These are phyloP conservation scores for Rhinogobio ventralis DNA, from an alignment of 2,797 vertebrate species.

Conservation along the genomic window DNA sequence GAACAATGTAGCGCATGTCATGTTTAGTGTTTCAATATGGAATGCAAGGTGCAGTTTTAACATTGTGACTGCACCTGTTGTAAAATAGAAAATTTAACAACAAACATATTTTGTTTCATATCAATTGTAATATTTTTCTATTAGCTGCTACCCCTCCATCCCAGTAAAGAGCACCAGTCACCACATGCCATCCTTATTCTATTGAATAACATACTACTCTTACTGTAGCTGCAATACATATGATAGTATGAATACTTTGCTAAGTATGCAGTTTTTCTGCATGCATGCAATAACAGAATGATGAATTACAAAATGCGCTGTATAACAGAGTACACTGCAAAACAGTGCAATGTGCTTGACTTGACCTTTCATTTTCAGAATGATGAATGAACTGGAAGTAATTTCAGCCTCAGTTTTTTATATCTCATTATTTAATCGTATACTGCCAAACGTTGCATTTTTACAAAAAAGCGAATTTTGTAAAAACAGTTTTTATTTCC, in stretches of 20 bases:
- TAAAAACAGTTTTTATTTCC: background rate
- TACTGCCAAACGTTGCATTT: background rate
- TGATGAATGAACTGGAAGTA: background rate
- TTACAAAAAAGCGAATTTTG: background rate
- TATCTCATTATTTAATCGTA: background rate
- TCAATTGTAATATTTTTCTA: background rate
- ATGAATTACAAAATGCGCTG: background rate
- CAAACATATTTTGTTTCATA: background rate
- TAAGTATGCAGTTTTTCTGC: background rate
- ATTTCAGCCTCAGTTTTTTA: background rate
- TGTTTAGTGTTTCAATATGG: background rate
- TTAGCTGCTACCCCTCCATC: background rate
- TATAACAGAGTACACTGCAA: background rate
- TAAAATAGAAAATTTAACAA: background rate
- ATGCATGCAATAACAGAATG: background rate
- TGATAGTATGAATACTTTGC: background rate
- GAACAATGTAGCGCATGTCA: background rate
- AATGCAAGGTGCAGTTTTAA: background rate
- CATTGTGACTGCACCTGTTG: background rate
- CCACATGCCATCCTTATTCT: background rate
- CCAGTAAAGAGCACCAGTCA: background rate
- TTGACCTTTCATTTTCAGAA: slow-evolving; percentile 1
- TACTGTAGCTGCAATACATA: background rate
- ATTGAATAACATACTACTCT: background rate
- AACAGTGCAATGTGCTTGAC: background rate